Percentiles rank a stretch among this genome's conserved stretches.
Conservation (phyloP, 2,888 invertebrate genomes). For the Busseola fusca region DNA sequence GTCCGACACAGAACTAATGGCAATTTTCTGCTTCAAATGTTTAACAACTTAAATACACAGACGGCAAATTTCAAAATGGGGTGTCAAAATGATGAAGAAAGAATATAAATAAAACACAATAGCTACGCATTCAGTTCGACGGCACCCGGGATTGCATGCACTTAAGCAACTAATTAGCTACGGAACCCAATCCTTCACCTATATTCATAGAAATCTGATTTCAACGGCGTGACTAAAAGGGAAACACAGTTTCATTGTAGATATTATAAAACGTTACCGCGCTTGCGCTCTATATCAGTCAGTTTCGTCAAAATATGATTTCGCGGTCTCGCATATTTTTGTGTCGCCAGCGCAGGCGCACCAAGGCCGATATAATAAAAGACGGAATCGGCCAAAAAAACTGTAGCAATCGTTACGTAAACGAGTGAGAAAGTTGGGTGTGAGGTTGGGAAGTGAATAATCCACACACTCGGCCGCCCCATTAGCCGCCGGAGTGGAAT, state of each 20-base stretch:
- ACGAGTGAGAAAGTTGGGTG: slow-evolving; percentile 77
- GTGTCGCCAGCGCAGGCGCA: slow-evolving; percentile 73
- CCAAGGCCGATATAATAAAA: slow-evolving; percentile 79
- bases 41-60: slow-evolving; percentile 9
- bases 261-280: slow-evolving; percentile 66
- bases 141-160: slow-evolving; percentile 45
- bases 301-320: slow-evolving; percentile 79
- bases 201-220: slow-evolving; percentile 60
- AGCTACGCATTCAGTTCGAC: slow-evolving; percentile 30
- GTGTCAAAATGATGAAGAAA: slow-evolving; percentile 37
- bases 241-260: slow-evolving; percentile 61
- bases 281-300: slow-evolving; percentile 63
- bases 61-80: slow-evolving; percentile 37
- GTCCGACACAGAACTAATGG: not conserved
- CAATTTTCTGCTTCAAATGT: slow-evolving; percentile 2
- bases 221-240: slow-evolving; percentile 76
- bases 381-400: slow-evolving; percentile 77
- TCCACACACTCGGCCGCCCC: slow-evolving; percentile 62
- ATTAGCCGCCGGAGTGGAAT: slow-evolving; percentile 66
- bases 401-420: slow-evolving; percentile 80
- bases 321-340: slow-evolving; percentile 74
- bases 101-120: slow-evolving; percentile 49
- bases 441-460: slow-evolving; percentile 67
- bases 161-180: slow-evolving; percentile 52
- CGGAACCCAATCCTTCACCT: slow-evolving; percentile 61